Conservation (phyloP, 2,797 vertebrate species). For the Hirundo rustica region DNA sequence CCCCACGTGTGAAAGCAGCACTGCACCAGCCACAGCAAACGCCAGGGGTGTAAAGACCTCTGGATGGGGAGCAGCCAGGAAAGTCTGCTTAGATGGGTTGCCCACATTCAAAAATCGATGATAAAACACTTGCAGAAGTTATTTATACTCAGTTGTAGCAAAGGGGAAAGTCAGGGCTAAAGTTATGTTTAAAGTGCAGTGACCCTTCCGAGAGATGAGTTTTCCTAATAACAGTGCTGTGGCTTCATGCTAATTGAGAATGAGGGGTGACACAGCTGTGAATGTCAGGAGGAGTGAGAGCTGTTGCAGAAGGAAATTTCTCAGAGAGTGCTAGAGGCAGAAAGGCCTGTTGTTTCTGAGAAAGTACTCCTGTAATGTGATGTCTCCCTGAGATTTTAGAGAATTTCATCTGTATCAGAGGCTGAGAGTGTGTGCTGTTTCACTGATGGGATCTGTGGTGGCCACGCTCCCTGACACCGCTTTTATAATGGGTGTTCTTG, state of each 20-base stretch:
- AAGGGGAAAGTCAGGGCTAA: background rate
- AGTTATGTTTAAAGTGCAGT: background rate
- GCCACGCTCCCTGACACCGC: background rate
- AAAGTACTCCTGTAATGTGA: background rate
- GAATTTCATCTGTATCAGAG: background rate
- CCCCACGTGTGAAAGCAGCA: background rate
- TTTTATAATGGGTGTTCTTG: background rate
- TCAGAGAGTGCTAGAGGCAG: background rate
- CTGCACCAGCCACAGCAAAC: background rate
- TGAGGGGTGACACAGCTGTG: background rate
- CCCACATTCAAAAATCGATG: background rate
- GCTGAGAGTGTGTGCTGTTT: background rate
- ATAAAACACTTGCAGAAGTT: background rate
- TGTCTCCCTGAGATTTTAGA: background rate
- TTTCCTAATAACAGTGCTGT: background rate
- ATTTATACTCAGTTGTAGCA: background rate
- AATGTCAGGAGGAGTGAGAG: background rate
- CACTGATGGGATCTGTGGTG: background rate
- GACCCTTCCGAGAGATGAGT: background rate
- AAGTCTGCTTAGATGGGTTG: background rate
- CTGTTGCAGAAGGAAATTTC: background rate
- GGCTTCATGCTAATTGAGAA: background rate
- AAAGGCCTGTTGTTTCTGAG: background rate
- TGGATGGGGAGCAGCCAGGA: background rate
- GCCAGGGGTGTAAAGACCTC: background rate